Base-by-base conservation (phyloP, 2,888 invertebrate species). In the Andricus quercusramuli region DNA sequence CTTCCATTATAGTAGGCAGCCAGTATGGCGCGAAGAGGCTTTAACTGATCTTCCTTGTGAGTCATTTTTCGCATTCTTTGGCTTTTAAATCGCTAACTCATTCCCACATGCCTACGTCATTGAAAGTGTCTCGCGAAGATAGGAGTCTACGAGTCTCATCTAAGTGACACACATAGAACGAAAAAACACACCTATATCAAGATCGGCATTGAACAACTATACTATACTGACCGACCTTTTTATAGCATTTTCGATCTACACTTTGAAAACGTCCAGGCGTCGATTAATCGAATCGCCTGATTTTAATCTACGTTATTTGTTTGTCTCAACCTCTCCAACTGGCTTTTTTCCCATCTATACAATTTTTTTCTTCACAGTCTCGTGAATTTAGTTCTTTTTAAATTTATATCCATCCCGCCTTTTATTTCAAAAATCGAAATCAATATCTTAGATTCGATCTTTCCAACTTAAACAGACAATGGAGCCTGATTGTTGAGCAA, bases 1-100 rank as follows among this genome's bases (percentile, higher is more conserved):
- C 78, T 25, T 62, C 62, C 62, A 62, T 3, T n/a, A 8, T n/a
- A 56, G 47, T 13, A 47, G 78, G 74, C 79, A 79, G 78, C 62
- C 77, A 59, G 22, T 37, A 64, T 47, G 32, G 77, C n/a, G 51
- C 44, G 74, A 17, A 4, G 13, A 76, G 41, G 20, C 56, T 56
- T 56, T 78, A 67, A 78, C 79, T 79, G 67, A 78, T 65, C 79
- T 68, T 41, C 51, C 64, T 78, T 78, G 74, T 78, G 44, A 74
- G 56, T 62, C 62, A 70, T 25, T 51, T 78, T 68, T 25, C 62
- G 77, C 66, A 64, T 67, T 62, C 1, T 66, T 25, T 78, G 9
- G 8, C 44, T 11, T 37, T 25, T n/a, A 37, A 78, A 37, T 47
- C 17, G 11, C n/a, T 47, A 25, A n/a, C 47, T 67, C 66, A 37